These are phyloP conservation scores for Drosophila rhopaloa DNA, from an alignment of 1,140 invertebrate genomes.

Conservation along the genomic window DNA sequence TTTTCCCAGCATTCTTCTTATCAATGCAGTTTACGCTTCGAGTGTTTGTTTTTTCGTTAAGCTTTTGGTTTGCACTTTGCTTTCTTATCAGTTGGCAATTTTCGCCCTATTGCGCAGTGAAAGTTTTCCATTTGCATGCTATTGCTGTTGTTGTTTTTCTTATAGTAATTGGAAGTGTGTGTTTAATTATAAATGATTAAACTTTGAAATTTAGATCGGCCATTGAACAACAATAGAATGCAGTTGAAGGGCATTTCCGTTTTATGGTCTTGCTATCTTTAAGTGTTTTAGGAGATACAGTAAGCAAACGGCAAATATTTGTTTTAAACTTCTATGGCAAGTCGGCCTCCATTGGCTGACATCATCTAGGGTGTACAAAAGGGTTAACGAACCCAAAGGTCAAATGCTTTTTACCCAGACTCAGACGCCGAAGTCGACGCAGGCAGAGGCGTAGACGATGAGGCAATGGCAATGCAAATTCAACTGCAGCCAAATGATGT, in stretches of 20 bases:
- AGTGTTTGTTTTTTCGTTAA: slow-evolving; percentile 42
- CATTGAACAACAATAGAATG: not conserved
- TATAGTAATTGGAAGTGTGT: slow-evolving; percentile 38
- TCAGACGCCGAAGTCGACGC: slow-evolving; percentile 26
- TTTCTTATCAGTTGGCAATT: slow-evolving; percentile 57
- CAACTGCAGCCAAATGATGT: slow-evolving; percentile 40
- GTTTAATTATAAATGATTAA: slow-evolving; percentile 46
- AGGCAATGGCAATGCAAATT: slow-evolving; percentile 47
- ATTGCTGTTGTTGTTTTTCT: slow-evolving; percentile 12
- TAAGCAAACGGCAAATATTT: not conserved
- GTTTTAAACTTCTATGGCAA: slow-evolving; percentile 2
- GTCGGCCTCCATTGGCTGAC: slow-evolving; percentile 35
- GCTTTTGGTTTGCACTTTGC: slow-evolving; percentile 57
- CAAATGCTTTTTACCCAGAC: slow-evolving; percentile 62
- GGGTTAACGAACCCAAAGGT: slow-evolving; percentile 73
- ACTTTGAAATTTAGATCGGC: slow-evolving; percentile 9
- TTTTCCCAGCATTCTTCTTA: slow-evolving; percentile 25
- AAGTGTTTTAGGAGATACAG: not conserved
- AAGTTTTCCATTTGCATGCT: slow-evolving; percentile 65
- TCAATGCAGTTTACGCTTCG: slow-evolving; percentile 52
- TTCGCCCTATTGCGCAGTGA: slow-evolving; percentile 80
- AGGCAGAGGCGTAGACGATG: slow-evolving; percentile 22
- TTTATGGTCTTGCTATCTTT: not conserved
- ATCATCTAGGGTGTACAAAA: slow-evolving; percentile 43
- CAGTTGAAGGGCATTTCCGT: slow-evolving; percentile 11